A percentile compares a stretch with the other conserved stretches of the same genome.
These are phyloP conservation scores for Cheirogaleus medius DNA, from an alignment of 2,113 vertebrate species.

Conservation along the genomic window DNA sequence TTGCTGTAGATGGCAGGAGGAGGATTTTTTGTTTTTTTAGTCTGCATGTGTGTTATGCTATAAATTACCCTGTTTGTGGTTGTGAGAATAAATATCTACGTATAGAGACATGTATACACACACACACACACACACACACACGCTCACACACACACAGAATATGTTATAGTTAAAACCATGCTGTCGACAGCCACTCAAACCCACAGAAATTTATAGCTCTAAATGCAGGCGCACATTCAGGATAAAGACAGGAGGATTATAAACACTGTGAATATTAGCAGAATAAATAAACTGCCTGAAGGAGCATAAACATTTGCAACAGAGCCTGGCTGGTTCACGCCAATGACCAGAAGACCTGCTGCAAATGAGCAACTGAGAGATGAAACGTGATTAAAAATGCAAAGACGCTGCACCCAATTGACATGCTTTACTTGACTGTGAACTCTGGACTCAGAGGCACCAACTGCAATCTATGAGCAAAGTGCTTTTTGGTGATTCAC, in stretches of 20 bases:
- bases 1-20: neutral
- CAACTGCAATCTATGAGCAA: constrained; percentile 33
- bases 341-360: neutral
- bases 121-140: neutral
- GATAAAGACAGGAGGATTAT: constrained; percentile 49
- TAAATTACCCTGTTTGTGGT: constrained; percentile 50
- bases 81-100: constrained; percentile 51
- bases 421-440: constrained; percentile 47
- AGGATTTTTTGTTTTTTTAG: neutral
- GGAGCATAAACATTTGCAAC: constrained; percentile 29
- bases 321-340: neutral
- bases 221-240: constrained; percentile 44
- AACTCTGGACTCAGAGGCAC: constrained; percentile 45
- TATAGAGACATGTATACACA: neutral
- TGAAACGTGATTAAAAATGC: constrained; percentile 62
- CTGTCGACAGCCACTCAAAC: constrained; percentile 50
- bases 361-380: neutral
- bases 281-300: constrained; percentile 46
- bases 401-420: constrained; percentile 2
- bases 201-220: constrained; percentile 38
- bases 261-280: constrained; percentile 50
- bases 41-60: constrained; percentile 48
- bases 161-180: constrained; percentile 38
- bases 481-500: constrained; percentile 36
- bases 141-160: neutral